phyloP scores from a whole-genome alignment of 2,888 invertebrate genomes.

The Brenthis daphne region DNA sequence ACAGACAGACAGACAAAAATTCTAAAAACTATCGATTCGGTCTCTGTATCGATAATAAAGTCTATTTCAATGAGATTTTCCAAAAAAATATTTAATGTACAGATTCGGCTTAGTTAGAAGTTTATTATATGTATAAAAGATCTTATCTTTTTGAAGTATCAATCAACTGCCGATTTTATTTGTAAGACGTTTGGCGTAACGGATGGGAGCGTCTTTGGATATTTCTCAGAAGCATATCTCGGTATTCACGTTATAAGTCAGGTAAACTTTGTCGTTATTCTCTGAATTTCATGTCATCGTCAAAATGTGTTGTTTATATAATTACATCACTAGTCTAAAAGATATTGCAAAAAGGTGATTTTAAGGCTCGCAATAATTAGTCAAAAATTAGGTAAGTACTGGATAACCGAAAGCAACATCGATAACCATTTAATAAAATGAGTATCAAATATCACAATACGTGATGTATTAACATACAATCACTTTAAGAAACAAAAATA shows the following conservation, averaged over 20 bases:
- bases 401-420: too few species aligned
- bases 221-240: slow-evolving; percentile 33
- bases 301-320: slow-evolving; percentile 31
- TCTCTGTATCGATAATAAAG: too few species aligned
- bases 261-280: slow-evolving; percentile 32
- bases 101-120: too few species aligned
- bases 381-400: too few species aligned
- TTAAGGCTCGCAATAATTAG: background rate
- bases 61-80: too few species aligned
- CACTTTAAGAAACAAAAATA: too few species aligned
- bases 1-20: too few species aligned
- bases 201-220: slow-evolving; percentile 1
- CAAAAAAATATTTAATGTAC: too few species aligned
- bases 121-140: background rate
- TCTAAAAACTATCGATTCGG: too few species aligned
- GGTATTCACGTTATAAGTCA: slow-evolving; percentile 32
- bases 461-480: too few species aligned
- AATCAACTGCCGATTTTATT: background rate
- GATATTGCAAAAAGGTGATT: slow-evolving; percentile 14
- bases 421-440: too few species aligned
- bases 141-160: background rate
- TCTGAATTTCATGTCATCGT: slow-evolving; percentile 31
- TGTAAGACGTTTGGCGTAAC: slow-evolving; percentile 15
- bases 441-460: too few species aligned
- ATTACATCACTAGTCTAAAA: slow-evolving; percentile 30